Percentiles rank a stretch among this genome's conserved stretches.
Conservation (phyloP, 2,797 vertebrate genomes). For the Buceros bicornis region DNA sequence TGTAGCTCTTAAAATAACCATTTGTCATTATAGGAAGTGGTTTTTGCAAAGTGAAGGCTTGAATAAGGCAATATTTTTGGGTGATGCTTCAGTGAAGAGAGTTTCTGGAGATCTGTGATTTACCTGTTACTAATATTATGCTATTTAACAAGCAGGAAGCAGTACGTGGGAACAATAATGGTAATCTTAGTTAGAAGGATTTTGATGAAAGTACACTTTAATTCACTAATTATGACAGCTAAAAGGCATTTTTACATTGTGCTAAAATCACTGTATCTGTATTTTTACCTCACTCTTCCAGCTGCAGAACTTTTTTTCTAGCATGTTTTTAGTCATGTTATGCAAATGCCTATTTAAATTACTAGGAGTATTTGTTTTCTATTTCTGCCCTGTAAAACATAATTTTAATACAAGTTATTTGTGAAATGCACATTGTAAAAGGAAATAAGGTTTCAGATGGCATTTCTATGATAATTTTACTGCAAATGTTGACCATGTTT, state of each 20-base stretch:
- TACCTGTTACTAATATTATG: conserved; percentile 53
- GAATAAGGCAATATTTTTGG: conserved; percentile 43
- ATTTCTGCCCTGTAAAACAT: conserved; percentile 84
- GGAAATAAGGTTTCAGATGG: conserved; percentile 84
- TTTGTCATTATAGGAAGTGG: not conserved
- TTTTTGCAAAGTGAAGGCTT: not conserved
- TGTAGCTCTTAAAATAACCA: conserved; percentile 46
- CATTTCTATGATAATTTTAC: conserved; percentile 86
- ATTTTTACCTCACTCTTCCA: conserved; percentile 79
- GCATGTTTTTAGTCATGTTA: conserved; percentile 80
- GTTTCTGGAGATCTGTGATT: conserved; percentile 47
- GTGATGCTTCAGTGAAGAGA: conserved; percentile 17
- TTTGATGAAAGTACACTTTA: conserved; percentile 82
- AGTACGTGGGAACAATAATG: conserved; percentile 45
- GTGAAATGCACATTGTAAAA: conserved; percentile 81
- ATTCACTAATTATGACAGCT: conserved; percentile 82
- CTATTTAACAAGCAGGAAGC: conserved; percentile 27
- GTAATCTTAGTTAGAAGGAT: conserved; percentile 76
- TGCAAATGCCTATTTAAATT: conserved; percentile 84
- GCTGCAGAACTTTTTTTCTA: conserved; percentile 73
- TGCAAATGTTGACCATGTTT: conserved; percentile 84
- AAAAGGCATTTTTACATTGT: conserved; percentile 79
- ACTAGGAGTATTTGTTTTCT: conserved; percentile 83
- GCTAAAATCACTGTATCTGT: conserved; percentile 81
- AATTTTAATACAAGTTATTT: conserved; percentile 86